Evolutionary conservation across 2,888 invertebrate species (phyloP).

Genomic region (Spodoptera picta): DNA sequence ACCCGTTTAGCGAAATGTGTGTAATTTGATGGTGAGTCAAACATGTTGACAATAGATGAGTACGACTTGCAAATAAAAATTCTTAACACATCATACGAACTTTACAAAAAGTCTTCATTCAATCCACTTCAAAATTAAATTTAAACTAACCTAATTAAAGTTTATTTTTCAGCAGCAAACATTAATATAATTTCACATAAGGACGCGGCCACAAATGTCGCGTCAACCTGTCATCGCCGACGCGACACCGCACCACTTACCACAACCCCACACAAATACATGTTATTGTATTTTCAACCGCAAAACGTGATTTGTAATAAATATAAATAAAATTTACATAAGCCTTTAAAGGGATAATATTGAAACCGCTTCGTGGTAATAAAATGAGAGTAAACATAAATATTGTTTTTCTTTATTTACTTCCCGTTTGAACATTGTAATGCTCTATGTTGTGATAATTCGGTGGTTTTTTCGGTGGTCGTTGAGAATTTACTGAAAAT

Average conservation of each 20-base stretch:
- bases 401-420: neutral
- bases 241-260: constrained; percentile 11
- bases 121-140: too few species aligned
- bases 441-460: too few species aligned
- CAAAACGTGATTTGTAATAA: constrained; percentile 22
- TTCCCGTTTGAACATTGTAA: neutral
- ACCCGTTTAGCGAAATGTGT: too few species aligned
- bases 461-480: too few species aligned
- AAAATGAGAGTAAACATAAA: neutral
- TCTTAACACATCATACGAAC: too few species aligned
- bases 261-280: constrained; percentile 20
- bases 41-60: too few species aligned
- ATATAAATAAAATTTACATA: constrained; percentile 13
- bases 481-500: too few species aligned
- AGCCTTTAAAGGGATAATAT: constrained; percentile 1
- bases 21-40: too few species aligned
- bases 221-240: constrained; percentile 36
- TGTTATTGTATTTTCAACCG: constrained; percentile 12
- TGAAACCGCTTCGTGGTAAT: neutral
- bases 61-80: too few species aligned
- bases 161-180: neutral
- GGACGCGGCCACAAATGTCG: constrained; percentile 18
- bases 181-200: constrained; percentile 19
- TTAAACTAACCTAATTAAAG: neutral
- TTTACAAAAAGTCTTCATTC: too few species aligned